Conservation (phyloP, 2,888 invertebrate genomes). For the Xylota sylvarum region DNA sequence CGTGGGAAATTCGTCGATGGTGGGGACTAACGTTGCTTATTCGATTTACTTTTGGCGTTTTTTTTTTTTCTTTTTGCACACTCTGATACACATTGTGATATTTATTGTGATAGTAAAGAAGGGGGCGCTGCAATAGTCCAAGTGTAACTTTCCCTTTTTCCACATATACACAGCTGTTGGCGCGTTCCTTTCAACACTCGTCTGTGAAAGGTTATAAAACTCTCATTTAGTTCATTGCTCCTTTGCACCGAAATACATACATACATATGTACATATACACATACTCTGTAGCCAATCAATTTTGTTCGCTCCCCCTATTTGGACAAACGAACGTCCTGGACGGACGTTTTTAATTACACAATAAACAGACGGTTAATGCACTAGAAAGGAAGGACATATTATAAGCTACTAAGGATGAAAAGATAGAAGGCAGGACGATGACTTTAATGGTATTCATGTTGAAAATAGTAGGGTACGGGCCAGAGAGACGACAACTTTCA, state of each 20-base stretch:
- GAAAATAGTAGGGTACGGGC: constrained; percentile 2
- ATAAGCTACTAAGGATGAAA: constrained; percentile 7
- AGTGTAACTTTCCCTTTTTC: constrained; percentile 63
- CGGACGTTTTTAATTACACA: constrained; percentile 68
- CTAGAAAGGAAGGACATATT: constrained; percentile 26
- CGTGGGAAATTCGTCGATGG: constrained; percentile 50
- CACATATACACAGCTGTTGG: constrained; percentile 40
- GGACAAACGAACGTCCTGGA: constrained; percentile 40
- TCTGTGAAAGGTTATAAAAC: constrained; percentile 63
- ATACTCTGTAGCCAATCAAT: constrained; percentile 57
- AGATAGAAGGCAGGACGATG: constrained; percentile 16
- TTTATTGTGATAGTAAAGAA: constrained; percentile 16
- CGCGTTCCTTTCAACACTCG: neutral
- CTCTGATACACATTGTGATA: constrained; percentile 7
- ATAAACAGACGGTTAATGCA: constrained; percentile 70
- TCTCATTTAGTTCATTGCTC: constrained; percentile 70
- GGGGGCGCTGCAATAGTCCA: constrained; percentile 7
- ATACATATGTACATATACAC: neutral
- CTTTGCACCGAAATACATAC: constrained; percentile 8
- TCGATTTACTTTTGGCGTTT: neutral
- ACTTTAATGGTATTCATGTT: constrained; percentile 41
- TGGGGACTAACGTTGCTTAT: neutral
- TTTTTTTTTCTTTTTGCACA: constrained; percentile 16
- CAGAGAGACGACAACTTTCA: neutral
- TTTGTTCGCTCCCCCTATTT: constrained; percentile 2